phyloP scores from a whole-genome alignment of 2,113 vertebrate species.

The Chlorodrepanis virens region DNA sequence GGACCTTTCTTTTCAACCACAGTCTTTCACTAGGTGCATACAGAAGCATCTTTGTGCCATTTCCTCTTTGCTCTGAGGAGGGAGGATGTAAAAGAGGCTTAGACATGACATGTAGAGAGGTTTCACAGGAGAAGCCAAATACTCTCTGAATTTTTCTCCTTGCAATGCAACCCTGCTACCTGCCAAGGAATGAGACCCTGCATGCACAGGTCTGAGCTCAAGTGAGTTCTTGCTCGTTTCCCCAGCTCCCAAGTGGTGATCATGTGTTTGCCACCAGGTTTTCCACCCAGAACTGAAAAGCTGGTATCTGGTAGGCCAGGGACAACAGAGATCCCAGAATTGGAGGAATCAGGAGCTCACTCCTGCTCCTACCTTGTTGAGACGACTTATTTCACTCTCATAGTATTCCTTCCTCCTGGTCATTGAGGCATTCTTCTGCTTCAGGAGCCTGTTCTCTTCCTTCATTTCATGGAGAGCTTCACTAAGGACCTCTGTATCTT shows the following conservation, averaged over 20 bases:
- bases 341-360: background rate
- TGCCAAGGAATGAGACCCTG: background rate
- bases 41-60: background rate
- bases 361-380: conserved; percentile 70
- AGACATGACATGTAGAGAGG: rapidly evolving
- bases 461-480: conserved; percentile 57
- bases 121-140: background rate
- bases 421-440: conserved; percentile 51
- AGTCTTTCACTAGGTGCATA: background rate
- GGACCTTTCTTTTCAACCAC: background rate
- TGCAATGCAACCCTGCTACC: background rate
- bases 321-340: background rate
- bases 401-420: conserved; percentile 66
- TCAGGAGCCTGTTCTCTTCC: conserved; percentile 73
- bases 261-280: background rate
- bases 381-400: conserved; percentile 74
- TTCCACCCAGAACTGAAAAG: background rate
- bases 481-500: conserved; percentile 47
- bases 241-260: background rate
- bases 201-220: background rate
- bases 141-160: background rate
- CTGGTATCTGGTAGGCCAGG: background rate
- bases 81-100: background rate
- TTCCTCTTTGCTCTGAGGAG: background rate
- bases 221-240: background rate